phyloP scores from a whole-genome alignment of 2,888 invertebrate species.

The Tortrix viridana region DNA sequence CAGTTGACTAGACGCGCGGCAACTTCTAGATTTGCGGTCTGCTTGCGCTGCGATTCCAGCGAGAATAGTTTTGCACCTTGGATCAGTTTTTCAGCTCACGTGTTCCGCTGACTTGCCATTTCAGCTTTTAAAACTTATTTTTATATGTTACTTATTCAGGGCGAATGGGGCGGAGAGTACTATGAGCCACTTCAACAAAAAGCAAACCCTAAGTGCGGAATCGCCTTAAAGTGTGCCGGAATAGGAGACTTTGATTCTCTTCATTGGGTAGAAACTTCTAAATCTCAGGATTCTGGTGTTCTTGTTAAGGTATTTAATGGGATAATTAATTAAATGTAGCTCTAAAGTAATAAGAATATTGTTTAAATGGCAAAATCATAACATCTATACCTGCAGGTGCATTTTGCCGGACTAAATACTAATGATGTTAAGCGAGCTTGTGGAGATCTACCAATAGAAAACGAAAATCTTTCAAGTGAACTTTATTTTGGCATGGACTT shows the following conservation, averaged over 20 bases:
- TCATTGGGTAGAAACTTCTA: slow-evolving; percentile 47
- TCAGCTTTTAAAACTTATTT: neutral
- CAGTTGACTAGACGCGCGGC: no score
- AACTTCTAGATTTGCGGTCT: no score
- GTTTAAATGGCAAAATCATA: neutral
- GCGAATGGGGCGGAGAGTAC: slow-evolving; percentile 48
- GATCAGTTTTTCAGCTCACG: no score
- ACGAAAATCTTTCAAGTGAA: slow-evolving; percentile 13
- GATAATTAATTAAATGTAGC: no score
- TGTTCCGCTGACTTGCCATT: neutral
- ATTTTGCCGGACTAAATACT: slow-evolving; percentile 52
- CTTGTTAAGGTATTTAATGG: slow-evolving; percentile 42
- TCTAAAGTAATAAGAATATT: neutral
- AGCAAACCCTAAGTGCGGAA: neutral
- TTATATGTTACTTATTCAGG: slow-evolving; percentile 35
- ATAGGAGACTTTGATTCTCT: slow-evolving; percentile 48
- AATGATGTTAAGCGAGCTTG: slow-evolving; percentile 53
- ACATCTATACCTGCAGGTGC: slow-evolving; percentile 47
- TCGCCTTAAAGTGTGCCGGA: slow-evolving; percentile 41
- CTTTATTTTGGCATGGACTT: slow-evolving; percentile 64
- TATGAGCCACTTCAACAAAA: slow-evolving; percentile 39
- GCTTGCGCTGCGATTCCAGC: no score
- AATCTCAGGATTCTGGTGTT: slow-evolving; percentile 37
- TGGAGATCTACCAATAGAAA: slow-evolving; percentile 43
- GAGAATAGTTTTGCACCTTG: no score